Percentiles rank a stretch among this genome's conserved stretches.
Evolutionary conservation across 1,140 invertebrate species (phyloP).

Genomic region (Bombus balteatus): DNA sequence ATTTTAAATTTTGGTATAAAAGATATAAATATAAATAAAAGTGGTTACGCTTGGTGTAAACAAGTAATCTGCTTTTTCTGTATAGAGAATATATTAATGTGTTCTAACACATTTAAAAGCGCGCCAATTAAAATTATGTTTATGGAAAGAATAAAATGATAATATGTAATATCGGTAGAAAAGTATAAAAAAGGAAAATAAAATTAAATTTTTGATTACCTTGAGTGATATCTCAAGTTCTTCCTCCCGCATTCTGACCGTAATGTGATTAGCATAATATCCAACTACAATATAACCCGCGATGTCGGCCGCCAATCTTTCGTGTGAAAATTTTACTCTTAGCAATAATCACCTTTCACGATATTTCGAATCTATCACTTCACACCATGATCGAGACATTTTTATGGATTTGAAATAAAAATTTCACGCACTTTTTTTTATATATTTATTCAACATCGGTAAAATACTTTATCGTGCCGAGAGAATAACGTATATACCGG

Average conservation of each 20-base stretch:
- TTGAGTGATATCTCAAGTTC: constrained; percentile 96
- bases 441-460: background rate
- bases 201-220: constrained; percentile 81
- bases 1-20: background rate
- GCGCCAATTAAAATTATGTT: constrained; percentile 14
- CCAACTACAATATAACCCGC: constrained; percentile 47
- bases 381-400: constrained; percentile 51
- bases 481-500: constrained; percentile 39
- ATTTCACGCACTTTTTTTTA: constrained; percentile 23
- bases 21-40: background rate
- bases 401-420: constrained; percentile 39
- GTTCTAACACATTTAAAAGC: background rate
- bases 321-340: constrained; percentile 56
- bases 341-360: constrained; percentile 52
- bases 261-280: constrained; percentile 78
- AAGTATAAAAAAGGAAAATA: constrained; percentile 5
- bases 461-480: background rate
- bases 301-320: constrained; percentile 47
- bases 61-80: constrained; percentile 7
- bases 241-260: constrained; percentile 91
- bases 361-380: constrained; percentile 57
- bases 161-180: background rate
- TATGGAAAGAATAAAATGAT: background rate
- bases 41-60: background rate
- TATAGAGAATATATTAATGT: background rate